A percentile compares a stretch with the other conserved stretches of the same genome.
phyloP scores from a whole-genome alignment of 2,888 invertebrate species.

The Pemphredon lugubris region DNA sequence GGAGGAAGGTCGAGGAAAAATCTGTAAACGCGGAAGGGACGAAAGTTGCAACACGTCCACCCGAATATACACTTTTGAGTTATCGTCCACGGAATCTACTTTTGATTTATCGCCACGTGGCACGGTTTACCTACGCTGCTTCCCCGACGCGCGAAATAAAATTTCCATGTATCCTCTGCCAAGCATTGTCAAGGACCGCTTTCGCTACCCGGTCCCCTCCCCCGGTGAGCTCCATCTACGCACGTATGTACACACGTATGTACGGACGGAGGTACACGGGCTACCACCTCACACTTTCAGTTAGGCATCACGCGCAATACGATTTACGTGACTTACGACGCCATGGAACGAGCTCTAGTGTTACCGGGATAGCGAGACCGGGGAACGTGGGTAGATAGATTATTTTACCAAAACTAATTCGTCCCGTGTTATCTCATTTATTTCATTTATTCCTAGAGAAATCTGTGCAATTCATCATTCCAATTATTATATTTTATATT shows the following conservation, averaged over 20 bases:
- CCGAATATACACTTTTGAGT: conserved; percentile 6
- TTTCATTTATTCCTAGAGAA: too few relatives aligned
- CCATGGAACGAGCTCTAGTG: conserved; percentile 47
- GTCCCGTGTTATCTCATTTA: too few relatives aligned
- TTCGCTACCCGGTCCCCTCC: conserved; percentile 35
- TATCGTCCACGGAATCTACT: conserved; percentile 12
- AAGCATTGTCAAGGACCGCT: conserved; percentile 21
- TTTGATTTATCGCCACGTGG: conserved; percentile 26
- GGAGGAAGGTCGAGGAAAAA: too few relatives aligned
- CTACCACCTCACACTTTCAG: conserved; percentile 50
- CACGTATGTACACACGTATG: too few relatives aligned
- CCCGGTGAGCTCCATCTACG: too few relatives aligned
- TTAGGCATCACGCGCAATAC: conserved; percentile 57
- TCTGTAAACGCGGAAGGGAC: not conserved
- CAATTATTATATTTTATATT: too few relatives aligned
- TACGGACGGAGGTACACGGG: too few relatives aligned
- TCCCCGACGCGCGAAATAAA: conserved; percentile 29
- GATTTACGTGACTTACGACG: conserved; percentile 47
- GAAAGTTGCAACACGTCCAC: not conserved
- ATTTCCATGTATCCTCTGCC: conserved; percentile 34
- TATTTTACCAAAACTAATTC: too few relatives aligned
- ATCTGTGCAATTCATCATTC: too few relatives aligned
- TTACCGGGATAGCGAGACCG: conserved; percentile 28
- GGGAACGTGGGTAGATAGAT: too few relatives aligned
- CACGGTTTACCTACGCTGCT: not conserved